phyloP scores from a whole-genome alignment of 2,113 vertebrate genomes.

The Plestiodon gilberti region DNA sequence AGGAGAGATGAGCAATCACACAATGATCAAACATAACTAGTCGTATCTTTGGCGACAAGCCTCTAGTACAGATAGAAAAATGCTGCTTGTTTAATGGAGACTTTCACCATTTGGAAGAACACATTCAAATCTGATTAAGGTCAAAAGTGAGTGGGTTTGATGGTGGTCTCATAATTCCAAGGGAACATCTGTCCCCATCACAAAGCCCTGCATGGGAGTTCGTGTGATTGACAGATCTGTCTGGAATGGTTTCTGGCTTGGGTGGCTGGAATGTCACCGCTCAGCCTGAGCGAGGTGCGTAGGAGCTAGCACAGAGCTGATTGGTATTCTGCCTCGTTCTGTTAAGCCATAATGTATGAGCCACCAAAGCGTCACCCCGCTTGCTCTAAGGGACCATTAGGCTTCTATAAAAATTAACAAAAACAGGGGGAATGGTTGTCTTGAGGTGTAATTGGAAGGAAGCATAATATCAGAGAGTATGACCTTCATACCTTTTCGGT shows the following conservation, averaged over 20 bases:
- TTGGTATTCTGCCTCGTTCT: not conserved
- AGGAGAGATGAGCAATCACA: not conserved
- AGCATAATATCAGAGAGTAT: constrained; percentile 1
- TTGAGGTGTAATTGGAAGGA: not conserved
- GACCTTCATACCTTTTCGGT: not conserved
- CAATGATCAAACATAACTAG: not conserved
- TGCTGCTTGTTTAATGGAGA: not conserved
- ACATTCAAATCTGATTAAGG: constrained; percentile 22
- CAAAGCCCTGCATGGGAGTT: constrained; percentile 16
- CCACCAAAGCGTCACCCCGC: not conserved
- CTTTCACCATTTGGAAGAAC: not conserved
- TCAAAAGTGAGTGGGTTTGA: constrained; percentile 27
- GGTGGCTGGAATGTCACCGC: constrained; percentile 27
- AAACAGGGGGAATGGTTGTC: not conserved
- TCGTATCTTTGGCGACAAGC: not conserved
- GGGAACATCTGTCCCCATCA: constrained; percentile 53
- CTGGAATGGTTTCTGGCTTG: constrained; percentile 26
- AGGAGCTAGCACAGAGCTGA: constrained; percentile 8
- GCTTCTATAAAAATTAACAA: not conserved
- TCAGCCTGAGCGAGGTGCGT: constrained; percentile 37
- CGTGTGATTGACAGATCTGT: constrained; percentile 53
- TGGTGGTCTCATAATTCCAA: constrained; percentile 33
- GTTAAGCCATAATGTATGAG: constrained; percentile 16
- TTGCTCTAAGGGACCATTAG: not conserved
- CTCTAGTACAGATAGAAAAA: not conserved